These are phyloP conservation scores for Nerophis ophidion DNA, from an alignment of 2,113 vertebrate species.

Conservation along the genomic window DNA sequence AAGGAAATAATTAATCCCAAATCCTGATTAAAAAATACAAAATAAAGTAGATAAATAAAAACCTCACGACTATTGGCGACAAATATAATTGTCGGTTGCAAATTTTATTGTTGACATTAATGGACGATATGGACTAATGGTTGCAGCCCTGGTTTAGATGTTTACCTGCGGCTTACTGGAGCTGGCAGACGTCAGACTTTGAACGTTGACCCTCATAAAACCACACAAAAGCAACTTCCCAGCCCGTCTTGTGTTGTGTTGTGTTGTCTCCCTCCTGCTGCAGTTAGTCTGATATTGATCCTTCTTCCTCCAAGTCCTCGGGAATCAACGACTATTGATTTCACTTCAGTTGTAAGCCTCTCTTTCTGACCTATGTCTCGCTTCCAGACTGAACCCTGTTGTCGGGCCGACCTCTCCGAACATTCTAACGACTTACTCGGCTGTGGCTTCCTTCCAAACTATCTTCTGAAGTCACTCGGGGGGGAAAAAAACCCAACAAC, in stretches of 20 bases:
- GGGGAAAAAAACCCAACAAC: too few relatives aligned
- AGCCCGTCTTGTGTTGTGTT: constrained; percentile 20
- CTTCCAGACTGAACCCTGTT: constrained; percentile 19
- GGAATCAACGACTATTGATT: constrained; percentile 66
- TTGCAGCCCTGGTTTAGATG: neutral
- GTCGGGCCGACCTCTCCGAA: constrained; percentile 33
- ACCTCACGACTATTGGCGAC: too few relatives aligned
- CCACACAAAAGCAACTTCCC: constrained; percentile 32
- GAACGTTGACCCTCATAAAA: constrained; percentile 16
- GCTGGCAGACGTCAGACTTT: constrained; percentile 4
- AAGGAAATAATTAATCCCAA: too few relatives aligned
- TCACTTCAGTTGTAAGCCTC: constrained; percentile 56
- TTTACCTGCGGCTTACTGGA: constrained; percentile 6
- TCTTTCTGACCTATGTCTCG: constrained; percentile 48
- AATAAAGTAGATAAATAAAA: too few relatives aligned
- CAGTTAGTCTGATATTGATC: constrained; percentile 65
- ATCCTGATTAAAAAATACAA: too few relatives aligned
- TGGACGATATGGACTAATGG: too few relatives aligned
- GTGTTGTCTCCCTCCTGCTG: constrained; percentile 31
- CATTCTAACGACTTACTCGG: constrained; percentile 14
- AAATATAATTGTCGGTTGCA: too few relatives aligned
- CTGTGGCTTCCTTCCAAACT: constrained; percentile 12
- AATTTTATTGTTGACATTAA: too few relatives aligned
- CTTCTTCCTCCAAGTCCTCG: constrained; percentile 51
- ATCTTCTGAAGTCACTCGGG: constrained; percentile 8